These are phyloP conservation scores for Cuculus canorus DNA, from an alignment of 2,797 vertebrate species.

Conservation along the genomic window DNA sequence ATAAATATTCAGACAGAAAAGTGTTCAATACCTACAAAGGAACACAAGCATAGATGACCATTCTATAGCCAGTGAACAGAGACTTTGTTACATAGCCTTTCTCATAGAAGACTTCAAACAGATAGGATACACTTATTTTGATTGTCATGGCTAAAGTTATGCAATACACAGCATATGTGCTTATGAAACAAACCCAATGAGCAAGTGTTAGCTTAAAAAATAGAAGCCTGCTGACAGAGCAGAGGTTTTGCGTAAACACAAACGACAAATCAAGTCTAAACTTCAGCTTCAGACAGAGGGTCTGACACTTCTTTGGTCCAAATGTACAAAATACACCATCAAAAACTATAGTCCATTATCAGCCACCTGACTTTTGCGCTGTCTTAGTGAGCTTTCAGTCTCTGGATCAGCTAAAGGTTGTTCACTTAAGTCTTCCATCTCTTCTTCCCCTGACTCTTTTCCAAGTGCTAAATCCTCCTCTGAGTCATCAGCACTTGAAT, in stretches of 20 bases:
- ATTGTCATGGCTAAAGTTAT: conserved; percentile 65
- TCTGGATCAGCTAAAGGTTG: conserved; percentile 14
- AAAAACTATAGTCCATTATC: conserved; percentile 55
- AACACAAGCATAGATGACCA: neutral
- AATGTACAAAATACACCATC: neutral
- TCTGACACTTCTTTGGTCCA: conserved; percentile 70
- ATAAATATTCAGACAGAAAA: neutral
- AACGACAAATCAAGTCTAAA: conserved; percentile 62
- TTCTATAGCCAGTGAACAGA: neutral
- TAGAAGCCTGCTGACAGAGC: conserved; percentile 42
- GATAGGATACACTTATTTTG: neutral
- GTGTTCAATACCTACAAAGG: neutral
- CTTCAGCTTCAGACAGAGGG: conserved; percentile 53
- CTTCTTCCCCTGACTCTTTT: conserved; percentile 51
- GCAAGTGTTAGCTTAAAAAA: conserved; percentile 16
- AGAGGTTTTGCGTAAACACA: conserved; percentile 58
- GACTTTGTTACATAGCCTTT: neutral
- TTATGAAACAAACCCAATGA: conserved; percentile 25
- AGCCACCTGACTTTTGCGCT: conserved; percentile 71
- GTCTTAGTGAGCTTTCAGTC: conserved; percentile 71
- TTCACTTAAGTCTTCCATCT: neutral
- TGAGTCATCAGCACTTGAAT: conserved; percentile 9
- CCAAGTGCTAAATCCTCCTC: conserved; percentile 61
- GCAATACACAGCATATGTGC: neutral
- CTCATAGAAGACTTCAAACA: neutral